These are phyloP conservation scores for Serripes groenlandicus DNA, from an alignment of 2,888 invertebrate genomes.

Conservation along the genomic window DNA sequence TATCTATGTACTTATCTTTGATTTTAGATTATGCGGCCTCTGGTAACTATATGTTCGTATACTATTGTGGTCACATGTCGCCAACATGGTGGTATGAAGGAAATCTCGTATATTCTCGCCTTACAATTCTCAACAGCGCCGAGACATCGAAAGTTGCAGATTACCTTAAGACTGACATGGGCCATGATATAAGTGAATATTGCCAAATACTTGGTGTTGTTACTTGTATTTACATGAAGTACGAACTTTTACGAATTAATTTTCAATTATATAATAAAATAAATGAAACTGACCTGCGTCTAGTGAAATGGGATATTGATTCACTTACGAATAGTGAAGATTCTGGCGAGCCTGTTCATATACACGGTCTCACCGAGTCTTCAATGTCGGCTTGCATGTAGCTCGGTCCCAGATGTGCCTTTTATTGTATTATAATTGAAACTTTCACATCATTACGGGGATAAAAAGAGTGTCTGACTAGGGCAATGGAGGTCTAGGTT, in stretches of 20 bases:
- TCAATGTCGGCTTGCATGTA: too few relatives aligned
- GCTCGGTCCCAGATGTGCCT: too few relatives aligned
- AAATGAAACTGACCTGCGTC: too few relatives aligned
- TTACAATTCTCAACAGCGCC: slow-evolving; percentile 33
- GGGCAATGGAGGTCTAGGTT: too few relatives aligned
- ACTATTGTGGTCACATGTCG: slow-evolving; percentile 68
- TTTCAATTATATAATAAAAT: too few relatives aligned
- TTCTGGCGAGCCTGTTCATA: too few relatives aligned
- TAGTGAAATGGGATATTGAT: too few relatives aligned
- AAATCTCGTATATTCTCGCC: slow-evolving; percentile 65
- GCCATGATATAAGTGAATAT: slow-evolving; percentile 33
- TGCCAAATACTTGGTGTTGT: slow-evolving; percentile 52
- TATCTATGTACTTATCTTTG: neutral
- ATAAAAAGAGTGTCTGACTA: too few relatives aligned
- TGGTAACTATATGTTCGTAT: slow-evolving; percentile 57
- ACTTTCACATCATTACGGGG: too few relatives aligned
- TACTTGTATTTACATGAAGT: neutral
- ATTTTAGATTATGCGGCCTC: slow-evolving; percentile 51
- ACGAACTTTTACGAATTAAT: neutral
- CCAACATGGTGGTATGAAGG: slow-evolving; percentile 68
- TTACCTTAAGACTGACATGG: slow-evolving; percentile 16
- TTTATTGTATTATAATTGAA: too few relatives aligned
- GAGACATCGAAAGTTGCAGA: slow-evolving; percentile 16
- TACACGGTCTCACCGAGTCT: too few relatives aligned
- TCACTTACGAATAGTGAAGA: too few relatives aligned